These are phyloP conservation scores for Candoia aspera DNA, from an alignment of 2,113 vertebrate genomes.

Conservation along the genomic window DNA sequence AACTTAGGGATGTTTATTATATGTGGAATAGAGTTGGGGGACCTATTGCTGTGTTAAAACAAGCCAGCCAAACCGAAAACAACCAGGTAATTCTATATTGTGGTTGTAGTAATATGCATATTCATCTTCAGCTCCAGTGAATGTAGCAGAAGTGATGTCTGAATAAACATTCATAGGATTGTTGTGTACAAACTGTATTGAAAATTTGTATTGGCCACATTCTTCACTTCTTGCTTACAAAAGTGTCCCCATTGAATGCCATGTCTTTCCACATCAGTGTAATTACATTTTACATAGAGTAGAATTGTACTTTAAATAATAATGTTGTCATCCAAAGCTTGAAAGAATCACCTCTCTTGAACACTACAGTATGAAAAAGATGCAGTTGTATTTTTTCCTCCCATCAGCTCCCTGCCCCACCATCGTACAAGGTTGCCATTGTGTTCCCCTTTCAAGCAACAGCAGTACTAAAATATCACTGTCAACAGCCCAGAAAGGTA, in stretches of 20 bases:
- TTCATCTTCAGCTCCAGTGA: not conserved
- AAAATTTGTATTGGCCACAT: not conserved
- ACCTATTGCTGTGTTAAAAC: not conserved
- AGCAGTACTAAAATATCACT: slow-evolving; percentile 2
- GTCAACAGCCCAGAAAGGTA: slow-evolving; percentile 8
- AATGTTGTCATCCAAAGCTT: not conserved
- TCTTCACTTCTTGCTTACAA: not conserved
- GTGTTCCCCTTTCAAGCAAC: slow-evolving; percentile 12
- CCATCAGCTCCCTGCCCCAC: too few relatives aligned
- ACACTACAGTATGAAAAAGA: not conserved
- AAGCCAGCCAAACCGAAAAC: not conserved
- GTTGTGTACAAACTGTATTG: not conserved
- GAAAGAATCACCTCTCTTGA: not conserved
- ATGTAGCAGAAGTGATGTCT: not conserved
- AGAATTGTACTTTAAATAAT: not conserved
- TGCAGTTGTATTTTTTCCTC: not conserved
- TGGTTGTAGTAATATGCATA: not conserved
- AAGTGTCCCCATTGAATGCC: not conserved
- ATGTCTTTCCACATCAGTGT: not conserved
- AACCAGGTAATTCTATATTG: slow-evolving; percentile 1
- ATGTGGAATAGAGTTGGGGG: not conserved
- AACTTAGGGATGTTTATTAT: not conserved
- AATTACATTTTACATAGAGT: not conserved
- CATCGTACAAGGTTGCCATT: too few relatives aligned
- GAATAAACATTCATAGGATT: not conserved